phyloP scores from a whole-genome alignment of 2,797 vertebrate genomes.

The Dromococcyx pavoninus region DNA sequence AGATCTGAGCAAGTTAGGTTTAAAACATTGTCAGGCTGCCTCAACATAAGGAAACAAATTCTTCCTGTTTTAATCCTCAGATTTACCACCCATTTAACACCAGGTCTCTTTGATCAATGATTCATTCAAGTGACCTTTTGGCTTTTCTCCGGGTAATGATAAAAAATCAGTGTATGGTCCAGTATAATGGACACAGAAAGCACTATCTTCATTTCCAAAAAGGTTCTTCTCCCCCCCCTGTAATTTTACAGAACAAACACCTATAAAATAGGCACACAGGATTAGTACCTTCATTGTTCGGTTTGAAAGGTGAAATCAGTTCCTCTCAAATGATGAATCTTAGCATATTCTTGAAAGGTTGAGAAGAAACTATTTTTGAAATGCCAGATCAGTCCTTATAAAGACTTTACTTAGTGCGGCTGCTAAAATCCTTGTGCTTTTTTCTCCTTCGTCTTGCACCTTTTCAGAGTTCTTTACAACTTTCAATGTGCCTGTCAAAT shows the following conservation, averaged over 20 bases:
- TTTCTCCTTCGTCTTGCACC: constrained; percentile 58
- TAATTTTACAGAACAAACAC: background rate
- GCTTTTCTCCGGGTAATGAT: background rate
- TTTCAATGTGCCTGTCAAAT: constrained; percentile 51
- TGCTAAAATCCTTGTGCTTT: constrained; percentile 52
- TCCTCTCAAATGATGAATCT: constrained; percentile 31
- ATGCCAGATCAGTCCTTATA: constrained; percentile 51
- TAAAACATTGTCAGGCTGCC: background rate
- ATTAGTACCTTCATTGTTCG: background rate
- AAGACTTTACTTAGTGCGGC: background rate
- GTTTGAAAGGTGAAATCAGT: constrained; percentile 48
- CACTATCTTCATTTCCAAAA: background rate
- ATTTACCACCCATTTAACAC: background rate
- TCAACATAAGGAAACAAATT: background rate
- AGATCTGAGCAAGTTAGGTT: background rate
- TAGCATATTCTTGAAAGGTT: constrained; percentile 28
- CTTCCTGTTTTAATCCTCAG: background rate
- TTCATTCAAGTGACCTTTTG: background rate
- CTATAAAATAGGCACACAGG: background rate
- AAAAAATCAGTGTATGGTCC: background rate
- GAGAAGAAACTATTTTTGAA: constrained; percentile 65
- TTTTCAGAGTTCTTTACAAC: constrained; percentile 58
- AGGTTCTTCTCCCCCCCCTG: background rate
- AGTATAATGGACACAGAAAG: background rate
- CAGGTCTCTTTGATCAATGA: background rate